phyloP scores from a whole-genome alignment of 1,140 invertebrate genomes.

The Oscheius sp. region DNA sequence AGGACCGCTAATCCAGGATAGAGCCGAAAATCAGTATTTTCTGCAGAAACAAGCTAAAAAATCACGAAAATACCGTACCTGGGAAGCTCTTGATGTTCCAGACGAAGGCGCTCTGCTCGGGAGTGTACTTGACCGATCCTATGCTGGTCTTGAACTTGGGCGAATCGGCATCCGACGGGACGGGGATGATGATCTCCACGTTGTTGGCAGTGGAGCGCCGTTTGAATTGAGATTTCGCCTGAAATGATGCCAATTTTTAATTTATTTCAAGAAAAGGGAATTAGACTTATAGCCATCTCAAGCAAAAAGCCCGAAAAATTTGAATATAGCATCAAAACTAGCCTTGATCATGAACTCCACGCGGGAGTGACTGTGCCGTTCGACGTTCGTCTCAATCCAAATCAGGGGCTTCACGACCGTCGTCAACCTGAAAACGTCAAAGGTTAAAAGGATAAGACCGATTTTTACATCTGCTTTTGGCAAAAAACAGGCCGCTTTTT shows the following conservation, averaged over 20 bases:
- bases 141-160: constrained; percentile 67
- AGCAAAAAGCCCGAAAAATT: neutral
- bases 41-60: no score
- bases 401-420: constrained; percentile 65
- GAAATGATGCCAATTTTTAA: constrained; percentile 57
- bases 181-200: constrained; percentile 67
- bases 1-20: no score
- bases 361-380: constrained; percentile 65
- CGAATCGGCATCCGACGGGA: constrained; percentile 66
- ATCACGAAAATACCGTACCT: no score
- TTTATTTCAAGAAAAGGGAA: neutral
- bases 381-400: constrained; percentile 66
- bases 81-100: constrained; percentile 64
- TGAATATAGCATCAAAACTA: neutral
- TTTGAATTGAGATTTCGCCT: constrained; percentile 97
- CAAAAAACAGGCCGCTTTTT: no score
- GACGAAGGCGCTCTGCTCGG: constrained; percentile 67
- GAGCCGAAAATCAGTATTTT: no score
- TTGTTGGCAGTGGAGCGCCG: constrained; percentile 79
- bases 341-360: constrained; percentile 90
- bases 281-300: neutral
- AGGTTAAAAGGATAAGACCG: neutral
- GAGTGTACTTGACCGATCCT: constrained; percentile 66
- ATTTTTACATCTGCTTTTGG: no score
- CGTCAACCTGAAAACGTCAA: constrained; percentile 5